Evolutionary conservation across 2,113 vertebrate species (phyloP), one percentile per base, ranked within the genome.

Genomic region (Addax nasomaculatus): DNA sequence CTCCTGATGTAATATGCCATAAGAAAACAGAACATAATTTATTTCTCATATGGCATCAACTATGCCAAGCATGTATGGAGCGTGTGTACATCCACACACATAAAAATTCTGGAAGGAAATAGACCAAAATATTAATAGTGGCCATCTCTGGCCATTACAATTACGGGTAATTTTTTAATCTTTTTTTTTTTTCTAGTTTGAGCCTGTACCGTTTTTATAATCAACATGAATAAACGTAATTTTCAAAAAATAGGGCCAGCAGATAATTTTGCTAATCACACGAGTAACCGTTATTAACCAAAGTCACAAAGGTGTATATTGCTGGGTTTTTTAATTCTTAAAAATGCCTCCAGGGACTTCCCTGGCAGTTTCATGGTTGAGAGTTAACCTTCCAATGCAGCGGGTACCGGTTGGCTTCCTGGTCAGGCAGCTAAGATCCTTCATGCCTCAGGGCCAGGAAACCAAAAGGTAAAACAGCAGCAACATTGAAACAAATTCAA

Each of bases 21-120:
- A 85, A 92, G 89, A 93, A 97, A 92, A 89, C 30, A 89, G 29
- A 43, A 87, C 30, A 30, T 57, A 49, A 79, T 62, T 73, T 73
- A 62, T 49, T 81, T 23, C 39, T 90, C 39, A 10, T 9, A 30
- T 11, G 60, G 47, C n/a, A 30, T 60, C 33, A 12, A 11, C 60
- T 29, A 81, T 13, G 27, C 19, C n/a, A 62, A 60, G 27, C 13
- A 39, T 23, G 43, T 23, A 30, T 6, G 30, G n/a, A 70, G 55
- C 17, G 0, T 81, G 25, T 29, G 43, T 29, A 13, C 11, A 1
- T 19, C 36, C 30, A 79, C 3, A 36, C n/a, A 39, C 53, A 87
- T 39, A 86, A 51, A 80, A 51, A 60, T 53, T 92, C 79, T 58
- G 57, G 51, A 67, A 78, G 21, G 33, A 85, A 80, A 62, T 16